Evolutionary conservation across 2,113 vertebrate species (phyloP).

Genomic region (Actenoides hombroni): DNA sequence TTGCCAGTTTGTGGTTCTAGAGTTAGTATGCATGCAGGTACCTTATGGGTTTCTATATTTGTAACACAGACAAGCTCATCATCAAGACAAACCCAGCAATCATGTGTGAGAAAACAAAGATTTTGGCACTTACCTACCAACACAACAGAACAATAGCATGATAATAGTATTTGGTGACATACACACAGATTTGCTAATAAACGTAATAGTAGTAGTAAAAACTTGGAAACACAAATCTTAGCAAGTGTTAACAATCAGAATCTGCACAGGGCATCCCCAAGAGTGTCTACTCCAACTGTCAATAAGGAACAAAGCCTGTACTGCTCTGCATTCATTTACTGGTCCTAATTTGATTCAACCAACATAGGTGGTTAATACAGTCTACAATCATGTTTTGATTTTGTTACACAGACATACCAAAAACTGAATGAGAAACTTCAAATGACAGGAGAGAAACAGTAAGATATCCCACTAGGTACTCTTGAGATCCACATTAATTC

Average conservation of each 20-base stretch:
- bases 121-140: background rate
- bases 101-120: background rate
- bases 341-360: background rate
- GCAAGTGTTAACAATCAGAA: background rate
- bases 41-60: background rate
- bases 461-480: slow-evolving; percentile 20
- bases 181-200: background rate
- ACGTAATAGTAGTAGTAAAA: background rate
- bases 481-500: background rate
- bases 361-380: background rate
- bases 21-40: background rate
- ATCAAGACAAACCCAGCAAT: background rate
- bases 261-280: background rate
- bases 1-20: background rate
- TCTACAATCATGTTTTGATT: background rate
- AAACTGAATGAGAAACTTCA: slow-evolving; percentile 20
- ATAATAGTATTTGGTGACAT: background rate
- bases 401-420: background rate
- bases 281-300: background rate
- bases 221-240: background rate
- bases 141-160: background rate
- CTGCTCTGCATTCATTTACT: background rate
- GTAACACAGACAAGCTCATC: background rate
- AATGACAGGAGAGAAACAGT: background rate
- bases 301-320: background rate